A percentile compares a stretch with the other conserved stretches of the same genome.
These are phyloP conservation scores for Lasius fuliginosus DNA, from an alignment of 2,888 invertebrate genomes.

Conservation along the genomic window DNA sequence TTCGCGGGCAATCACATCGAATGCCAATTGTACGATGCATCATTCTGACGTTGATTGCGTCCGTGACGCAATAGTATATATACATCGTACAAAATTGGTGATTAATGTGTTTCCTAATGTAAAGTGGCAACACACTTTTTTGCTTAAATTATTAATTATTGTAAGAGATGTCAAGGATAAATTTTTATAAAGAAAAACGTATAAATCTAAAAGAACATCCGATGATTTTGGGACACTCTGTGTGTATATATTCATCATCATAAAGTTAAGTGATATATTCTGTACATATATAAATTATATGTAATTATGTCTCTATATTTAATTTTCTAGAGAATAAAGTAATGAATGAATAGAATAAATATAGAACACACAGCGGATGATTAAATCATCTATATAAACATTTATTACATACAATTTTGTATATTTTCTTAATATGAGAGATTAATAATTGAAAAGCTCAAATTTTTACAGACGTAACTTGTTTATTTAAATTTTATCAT, in stretches of 20 bases:
- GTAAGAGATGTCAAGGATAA: background rate
- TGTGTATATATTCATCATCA: background rate
- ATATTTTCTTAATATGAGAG: background rate
- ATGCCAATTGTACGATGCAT: slow-evolving; percentile 37
- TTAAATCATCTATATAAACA: background rate
- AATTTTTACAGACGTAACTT: background rate
- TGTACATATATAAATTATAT: background rate
- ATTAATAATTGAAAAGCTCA: background rate
- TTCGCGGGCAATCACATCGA: slow-evolving; percentile 24
- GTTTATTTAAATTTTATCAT: slow-evolving; percentile 4
- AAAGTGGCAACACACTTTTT: background rate
- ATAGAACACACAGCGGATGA: background rate
- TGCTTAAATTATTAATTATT: background rate
- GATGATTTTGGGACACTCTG: too few species aligned
- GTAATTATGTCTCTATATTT: background rate
- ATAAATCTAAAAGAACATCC: too few species aligned
- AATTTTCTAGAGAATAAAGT: background rate
- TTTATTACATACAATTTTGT: background rate
- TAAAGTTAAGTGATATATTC: background rate
- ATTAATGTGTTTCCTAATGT: background rate
- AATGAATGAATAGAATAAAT: background rate
- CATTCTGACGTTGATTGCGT: slow-evolving; percentile 3
- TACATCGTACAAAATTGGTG: background rate
- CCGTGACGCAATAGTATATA: background rate
- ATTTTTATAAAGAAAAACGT: background rate